Evolutionary conservation across 2,888 invertebrate species (phyloP).

Genomic region (Empis livida): DNA sequence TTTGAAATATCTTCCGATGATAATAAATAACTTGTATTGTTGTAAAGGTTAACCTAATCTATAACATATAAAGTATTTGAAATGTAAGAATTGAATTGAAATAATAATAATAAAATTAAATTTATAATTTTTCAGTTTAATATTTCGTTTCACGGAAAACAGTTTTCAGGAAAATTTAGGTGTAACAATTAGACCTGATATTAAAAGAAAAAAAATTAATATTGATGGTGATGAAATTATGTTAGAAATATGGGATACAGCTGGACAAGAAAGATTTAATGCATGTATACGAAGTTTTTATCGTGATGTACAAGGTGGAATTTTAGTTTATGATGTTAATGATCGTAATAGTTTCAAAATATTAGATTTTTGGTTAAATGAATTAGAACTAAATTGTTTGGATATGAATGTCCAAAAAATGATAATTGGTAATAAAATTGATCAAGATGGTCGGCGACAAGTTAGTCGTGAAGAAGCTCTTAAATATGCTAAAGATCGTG

Average conservation of each 20-base stretch:
- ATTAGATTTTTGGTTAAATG: slow-evolving; percentile 87
- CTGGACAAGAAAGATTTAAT: slow-evolving; percentile 88
- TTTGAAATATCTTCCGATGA: too few relatives aligned
- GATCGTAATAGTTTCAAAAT: slow-evolving; percentile 73
- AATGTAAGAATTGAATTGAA: too few relatives aligned
- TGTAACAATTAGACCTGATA: slow-evolving; percentile 96
- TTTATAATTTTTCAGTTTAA: too few relatives aligned
- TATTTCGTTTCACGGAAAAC: too few relatives aligned
- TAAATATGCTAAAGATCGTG: slow-evolving; percentile 88
- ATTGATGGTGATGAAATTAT: slow-evolving; percentile 93
- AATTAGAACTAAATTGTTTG: slow-evolving; percentile 88
- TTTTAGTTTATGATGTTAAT: slow-evolving; percentile 84
- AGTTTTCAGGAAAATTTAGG: slow-evolving; percentile 85
- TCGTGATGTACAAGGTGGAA: slow-evolving; percentile 81
- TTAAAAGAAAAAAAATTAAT: slow-evolving; percentile 76
- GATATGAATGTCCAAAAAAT: slow-evolving; percentile 89
- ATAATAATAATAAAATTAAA: too few relatives aligned
- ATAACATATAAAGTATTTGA: too few relatives aligned
- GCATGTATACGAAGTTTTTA: slow-evolving; percentile 92
- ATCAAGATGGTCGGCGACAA: slow-evolving; percentile 71
- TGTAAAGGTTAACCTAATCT: too few relatives aligned
- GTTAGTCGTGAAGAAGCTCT: slow-evolving; percentile 86
- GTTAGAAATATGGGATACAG: slow-evolving; percentile 91
- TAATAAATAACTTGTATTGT: too few relatives aligned
- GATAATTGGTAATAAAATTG: slow-evolving; percentile 97